Evolutionary conservation across 2,113 vertebrate species (phyloP).

Genomic region (Ammodramus savannarum): DNA sequence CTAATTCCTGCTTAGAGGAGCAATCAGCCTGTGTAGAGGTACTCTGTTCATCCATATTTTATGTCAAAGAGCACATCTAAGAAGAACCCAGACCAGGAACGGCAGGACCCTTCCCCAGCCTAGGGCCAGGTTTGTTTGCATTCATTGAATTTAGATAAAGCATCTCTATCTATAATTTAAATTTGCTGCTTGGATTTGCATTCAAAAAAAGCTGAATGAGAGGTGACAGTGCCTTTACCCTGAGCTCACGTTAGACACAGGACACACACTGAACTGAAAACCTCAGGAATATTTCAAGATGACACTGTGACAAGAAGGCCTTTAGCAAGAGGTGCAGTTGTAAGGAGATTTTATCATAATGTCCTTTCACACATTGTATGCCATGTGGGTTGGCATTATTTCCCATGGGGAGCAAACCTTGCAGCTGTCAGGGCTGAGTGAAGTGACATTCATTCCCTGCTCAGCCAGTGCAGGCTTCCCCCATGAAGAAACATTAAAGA

Average conservation of each 20-base stretch:
- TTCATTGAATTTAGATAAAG: background rate
- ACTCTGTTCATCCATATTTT: background rate
- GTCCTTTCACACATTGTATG: background rate
- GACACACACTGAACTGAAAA: background rate
- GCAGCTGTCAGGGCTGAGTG: background rate
- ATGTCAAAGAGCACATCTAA: background rate
- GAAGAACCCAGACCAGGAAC: background rate
- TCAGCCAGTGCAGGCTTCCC: background rate
- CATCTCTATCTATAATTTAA: background rate
- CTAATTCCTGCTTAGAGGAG: background rate
- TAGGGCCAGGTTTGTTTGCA: background rate
- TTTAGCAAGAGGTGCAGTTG: background rate
- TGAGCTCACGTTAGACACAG: background rate
- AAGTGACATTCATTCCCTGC: rapidly evolving
- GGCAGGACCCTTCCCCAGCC: background rate
- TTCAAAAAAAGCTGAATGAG: background rate
- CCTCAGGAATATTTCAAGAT: background rate
- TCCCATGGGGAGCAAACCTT: background rate
- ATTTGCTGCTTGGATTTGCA: background rate
- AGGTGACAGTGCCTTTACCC: background rate
- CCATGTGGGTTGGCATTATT: background rate
- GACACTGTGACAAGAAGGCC: background rate
- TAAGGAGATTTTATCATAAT: background rate
- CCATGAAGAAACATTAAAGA: background rate
- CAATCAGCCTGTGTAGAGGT: background rate